Evolutionary conservation across 2,888 invertebrate species (phyloP), one percentile per base, ranked within the genome.

Genomic region (Drosophila eohydei): DNA sequence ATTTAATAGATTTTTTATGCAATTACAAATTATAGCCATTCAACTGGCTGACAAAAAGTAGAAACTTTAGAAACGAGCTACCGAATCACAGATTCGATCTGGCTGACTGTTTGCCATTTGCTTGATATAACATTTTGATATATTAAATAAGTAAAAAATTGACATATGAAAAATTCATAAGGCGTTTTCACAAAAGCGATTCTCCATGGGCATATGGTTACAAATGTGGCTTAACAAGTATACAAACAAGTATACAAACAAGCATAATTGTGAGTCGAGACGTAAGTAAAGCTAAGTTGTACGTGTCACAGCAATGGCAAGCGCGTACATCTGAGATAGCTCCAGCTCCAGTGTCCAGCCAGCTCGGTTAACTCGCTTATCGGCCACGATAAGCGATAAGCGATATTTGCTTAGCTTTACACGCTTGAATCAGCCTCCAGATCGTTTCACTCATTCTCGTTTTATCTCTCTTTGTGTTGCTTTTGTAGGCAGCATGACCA

Each of bases 401-500:
- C 11, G 14, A 26, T 56, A 26, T 58, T 40, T 46, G 30, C 40
- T 43, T 51, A 32, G 46, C 32, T 41, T 26, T 26, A 28, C 11
- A 9, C 26, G n/a, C n/a, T 40, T n/a, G 11, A 11, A 11, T 14
- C 21, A n/a, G n/a, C 7, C 7, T 26, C n/a, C 2, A 40, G 46
- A 58, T 63, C 2, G 0, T 14, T 34, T 52, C 5, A 43, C n/a
- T 59, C 4, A 56, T 41, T 41, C 21, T 26, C 4, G 34, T 26
- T 54, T 5, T 50, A 26, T 40, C 12, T 28, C 11, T 38, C 3
- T 12, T 4, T 43, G 46, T 14, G 26, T 51, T 57, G 38, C 14
- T 26, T 36, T 54, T 58, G 51, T 69, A 82, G 85, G 48, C 34
- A 87, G 71, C 40, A 93, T 93, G 93, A 93, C 93, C 71, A 92